Base-by-base conservation (phyloP, 2,888 invertebrate species). In the Heliothis peltigera region DNA sequence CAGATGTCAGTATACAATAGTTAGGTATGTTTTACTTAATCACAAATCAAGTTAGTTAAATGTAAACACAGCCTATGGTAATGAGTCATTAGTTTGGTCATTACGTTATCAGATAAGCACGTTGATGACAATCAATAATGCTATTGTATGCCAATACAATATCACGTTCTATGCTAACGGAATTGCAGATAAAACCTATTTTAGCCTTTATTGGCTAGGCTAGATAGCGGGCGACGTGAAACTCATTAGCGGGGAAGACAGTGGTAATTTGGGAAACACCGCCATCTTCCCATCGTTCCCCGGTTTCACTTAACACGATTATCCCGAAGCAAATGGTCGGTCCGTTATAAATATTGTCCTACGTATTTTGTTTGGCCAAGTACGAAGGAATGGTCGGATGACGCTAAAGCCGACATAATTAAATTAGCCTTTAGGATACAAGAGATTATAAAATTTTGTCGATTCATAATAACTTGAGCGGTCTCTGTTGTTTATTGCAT, bases 281-380 rank as follows among this genome's bases (percentile, higher is more conserved):
- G 73, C 39, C 59, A 39, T 39, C 44, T 17, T n/a, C 22, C 64
- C 66, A 79, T 74, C 67, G 75, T 74, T 75, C 60, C 76, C 69
- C 68, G 75, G 79, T 81, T 84, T 84, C 81, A 87, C 82, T 84
- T 83, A 86, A 85, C 81, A 77, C 83, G 79, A 88, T 86, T 83
- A 84, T 10, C 42, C 61, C 32, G 15, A 44, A 48, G 10, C 44
- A 18, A 53, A 74, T 64, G 10, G 21, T 12, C 68, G 35, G 17
- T 25, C 51, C 49, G 56, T 68, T 64, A 78, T 57, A 75, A 68
- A 64, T 75, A 78, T 64, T 64, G 55, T 58, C 77, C 49, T 39
- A 54, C 52, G 22, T 28, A 69, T 49, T 74, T 53, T 53, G 18
- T 57, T 59, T 21, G 39, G 32, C 54, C 53, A 10, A 54, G 8